These are phyloP conservation scores for Drosophila cognata DNA, from an alignment of 2,888 invertebrate species.

Conservation along the genomic window DNA sequence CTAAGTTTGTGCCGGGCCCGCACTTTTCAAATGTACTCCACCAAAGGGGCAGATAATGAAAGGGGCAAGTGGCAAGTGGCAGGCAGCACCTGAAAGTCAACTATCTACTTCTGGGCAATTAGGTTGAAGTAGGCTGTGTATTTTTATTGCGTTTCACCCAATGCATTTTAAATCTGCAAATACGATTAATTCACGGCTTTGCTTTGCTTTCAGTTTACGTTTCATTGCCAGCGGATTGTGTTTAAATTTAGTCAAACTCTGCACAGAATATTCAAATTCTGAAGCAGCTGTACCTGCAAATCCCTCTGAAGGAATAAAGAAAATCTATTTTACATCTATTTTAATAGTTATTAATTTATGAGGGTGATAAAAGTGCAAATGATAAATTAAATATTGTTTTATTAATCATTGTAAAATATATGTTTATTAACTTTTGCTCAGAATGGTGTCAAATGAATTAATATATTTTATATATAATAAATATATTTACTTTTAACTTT, in stretches of 20 bases:
- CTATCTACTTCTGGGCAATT: background rate
- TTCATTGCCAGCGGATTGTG: background rate
- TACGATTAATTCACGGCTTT: background rate
- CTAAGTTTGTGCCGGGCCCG: constrained; percentile 26
- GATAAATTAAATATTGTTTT: no score
- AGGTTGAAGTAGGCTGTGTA: background rate
- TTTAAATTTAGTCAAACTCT: background rate
- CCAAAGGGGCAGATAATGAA: constrained; percentile 24
- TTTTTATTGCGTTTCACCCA: background rate
- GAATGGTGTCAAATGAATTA: background rate
- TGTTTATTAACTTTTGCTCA: background rate
- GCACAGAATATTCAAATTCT: background rate
- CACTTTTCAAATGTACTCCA: constrained; percentile 50
- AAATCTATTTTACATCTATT: background rate
- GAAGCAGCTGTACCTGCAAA: background rate
- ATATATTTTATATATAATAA: background rate
- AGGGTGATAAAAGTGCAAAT: background rate
- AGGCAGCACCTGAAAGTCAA: constrained; percentile 6
- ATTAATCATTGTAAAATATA: background rate
- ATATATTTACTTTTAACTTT: background rate
- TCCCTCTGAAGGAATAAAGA: background rate
- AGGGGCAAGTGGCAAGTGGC: constrained; percentile 6
- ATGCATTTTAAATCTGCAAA: background rate
- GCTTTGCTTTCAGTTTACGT: background rate
- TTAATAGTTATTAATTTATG: background rate